Evolutionary conservation across 2,888 invertebrate species (phyloP).

Genomic region (Heliconius hortense): DNA sequence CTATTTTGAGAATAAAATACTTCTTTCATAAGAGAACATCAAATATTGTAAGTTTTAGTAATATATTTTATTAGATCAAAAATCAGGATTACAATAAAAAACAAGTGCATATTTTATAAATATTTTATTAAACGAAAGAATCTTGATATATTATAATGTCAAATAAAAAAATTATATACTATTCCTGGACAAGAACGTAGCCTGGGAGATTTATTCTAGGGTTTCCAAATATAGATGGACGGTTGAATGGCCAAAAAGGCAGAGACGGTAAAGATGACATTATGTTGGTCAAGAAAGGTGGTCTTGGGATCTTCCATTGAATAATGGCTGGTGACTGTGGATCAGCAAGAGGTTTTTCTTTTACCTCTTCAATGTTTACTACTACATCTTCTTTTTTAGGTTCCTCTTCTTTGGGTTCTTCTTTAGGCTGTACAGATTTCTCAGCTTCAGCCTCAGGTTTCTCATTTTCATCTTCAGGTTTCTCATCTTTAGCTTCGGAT

Average conservation of each 20-base stretch:
- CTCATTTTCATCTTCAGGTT: slow-evolving; percentile 1
- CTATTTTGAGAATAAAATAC: too few relatives aligned
- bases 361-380: slow-evolving; percentile 24
- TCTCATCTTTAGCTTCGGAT: slow-evolving; percentile 1
- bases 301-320: slow-evolving; percentile 26
- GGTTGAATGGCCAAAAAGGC: slow-evolving; percentile 19
- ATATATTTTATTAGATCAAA: too few relatives aligned
- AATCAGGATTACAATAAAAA: not conserved
- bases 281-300: slow-evolving; percentile 24
- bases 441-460: slow-evolving; percentile 5
- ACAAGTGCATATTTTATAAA: not conserved
- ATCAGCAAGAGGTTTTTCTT: slow-evolving; percentile 22
- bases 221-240: slow-evolving; percentile 1
- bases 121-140: not conserved
- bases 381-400: not conserved
- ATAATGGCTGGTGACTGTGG: slow-evolving; percentile 4
- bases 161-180: not conserved
- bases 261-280: not conserved
- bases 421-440: slow-evolving; percentile 2
- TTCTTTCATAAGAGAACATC: too few relatives aligned
- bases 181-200: slow-evolving; percentile 16
- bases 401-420: slow-evolving; percentile 14
- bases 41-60: too few relatives aligned
- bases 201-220: slow-evolving; percentile 11
- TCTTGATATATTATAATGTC: not conserved